Evolutionary conservation across 2,113 vertebrate species (phyloP), one percentile per base, ranked within the genome.

Genomic region (Xenopus laevis): DNA sequence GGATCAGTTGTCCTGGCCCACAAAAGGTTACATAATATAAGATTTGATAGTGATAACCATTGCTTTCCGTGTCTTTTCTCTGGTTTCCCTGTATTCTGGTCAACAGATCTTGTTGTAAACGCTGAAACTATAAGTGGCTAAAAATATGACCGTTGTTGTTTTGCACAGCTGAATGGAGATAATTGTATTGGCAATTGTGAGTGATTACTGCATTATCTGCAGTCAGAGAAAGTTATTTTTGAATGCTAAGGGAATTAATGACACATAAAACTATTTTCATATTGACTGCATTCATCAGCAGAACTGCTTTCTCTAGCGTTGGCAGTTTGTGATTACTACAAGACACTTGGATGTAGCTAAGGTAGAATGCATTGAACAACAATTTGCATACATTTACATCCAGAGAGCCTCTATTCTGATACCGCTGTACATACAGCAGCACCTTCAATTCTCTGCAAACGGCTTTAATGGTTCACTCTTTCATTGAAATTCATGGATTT

Each of bases 201-300:
- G 91, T 95, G 94, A 96, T 96, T 95, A 95, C 93, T 94, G 93
- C 90, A 94, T 95, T 95, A 95, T 93, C 83, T 90, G 85, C 81
- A 84, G 80, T 83, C 92, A 93, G 90, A 94, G 89, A 91, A 86
- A 90, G 93, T 87, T 78, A 94, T 81, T 85, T 89, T 90, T 87
- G 90, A 92, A 92, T 4, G 74, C 87, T 87, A 87, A 86, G 83
- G 82, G 84, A 93, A 87, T 91, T 94, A 95, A 95, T 95, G 94
- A 94, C 83, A 94, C 94, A 95, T 95, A 95, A 89, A 89, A 84
- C 83, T 82, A 82, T 83, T 82, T 82, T 83, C 79, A 84, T 84
- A 85, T 84, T 81, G 82, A 81, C 79, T 87, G 92, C 91, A 84
- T 94, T 91, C 87, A 87, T 93, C 91, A 91, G 87, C 88, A 81